Conservation (phyloP, 2,113 vertebrate genomes). For the Nicator chloris region DNA sequence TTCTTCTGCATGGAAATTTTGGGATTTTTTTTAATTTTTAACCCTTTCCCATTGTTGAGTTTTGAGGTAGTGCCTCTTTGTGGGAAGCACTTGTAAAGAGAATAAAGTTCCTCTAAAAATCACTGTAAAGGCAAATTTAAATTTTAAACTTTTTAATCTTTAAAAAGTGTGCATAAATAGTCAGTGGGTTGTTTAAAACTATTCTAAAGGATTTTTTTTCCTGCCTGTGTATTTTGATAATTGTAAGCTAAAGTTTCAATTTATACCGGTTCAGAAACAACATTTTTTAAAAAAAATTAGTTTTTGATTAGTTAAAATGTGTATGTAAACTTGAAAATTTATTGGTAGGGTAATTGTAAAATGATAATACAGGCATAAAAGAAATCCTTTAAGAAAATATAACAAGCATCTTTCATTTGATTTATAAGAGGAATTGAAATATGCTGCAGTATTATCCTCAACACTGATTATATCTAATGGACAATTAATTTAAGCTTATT, state of each 20-base stretch:
- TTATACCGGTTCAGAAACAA: background rate
- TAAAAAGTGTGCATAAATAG: accelerated
- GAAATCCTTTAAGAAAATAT: background rate
- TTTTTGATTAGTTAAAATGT: background rate
- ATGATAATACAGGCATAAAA: background rate
- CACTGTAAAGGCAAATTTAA: background rate
- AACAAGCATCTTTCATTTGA: background rate
- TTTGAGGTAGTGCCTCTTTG: background rate
- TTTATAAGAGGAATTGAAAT: constrained; percentile 26
- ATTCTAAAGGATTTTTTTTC: background rate
- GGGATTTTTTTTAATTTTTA: background rate
- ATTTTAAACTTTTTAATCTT: background rate
- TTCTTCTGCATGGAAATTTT: background rate
- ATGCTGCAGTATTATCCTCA: background rate
- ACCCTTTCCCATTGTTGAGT: background rate
- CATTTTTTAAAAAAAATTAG: background rate
- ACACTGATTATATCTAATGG: background rate
- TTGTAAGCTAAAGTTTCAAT: background rate
- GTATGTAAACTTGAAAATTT: background rate
- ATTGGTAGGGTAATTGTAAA: background rate
- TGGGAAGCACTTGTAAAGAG: background rate
- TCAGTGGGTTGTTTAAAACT: background rate
- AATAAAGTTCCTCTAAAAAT: background rate
- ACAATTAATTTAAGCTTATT: constrained; percentile 24
- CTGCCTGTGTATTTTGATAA: background rate